Base-by-base conservation (phyloP, 92 coral and sea anemone genomes). In the Chrysogorgia sp. region DNA sequence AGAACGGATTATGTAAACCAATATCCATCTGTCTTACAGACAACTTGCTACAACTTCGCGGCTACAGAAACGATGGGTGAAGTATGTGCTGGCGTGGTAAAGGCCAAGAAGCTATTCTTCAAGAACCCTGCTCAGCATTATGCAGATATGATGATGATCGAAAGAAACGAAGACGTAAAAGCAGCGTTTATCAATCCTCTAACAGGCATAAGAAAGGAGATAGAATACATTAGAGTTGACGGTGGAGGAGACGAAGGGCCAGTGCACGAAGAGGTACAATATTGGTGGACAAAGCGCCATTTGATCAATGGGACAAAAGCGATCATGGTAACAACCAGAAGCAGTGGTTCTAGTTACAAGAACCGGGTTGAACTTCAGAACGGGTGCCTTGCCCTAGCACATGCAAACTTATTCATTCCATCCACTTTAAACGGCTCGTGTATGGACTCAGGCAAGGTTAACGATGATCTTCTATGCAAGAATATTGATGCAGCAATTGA, bases 161-260 rank as follows among this genome's bases (percentile, higher is more conserved):
- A n/a, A n/a, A n/a, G n/a, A n/a, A n/a, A n/a, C n/a, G n/a, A n/a
- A n/a, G n/a, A n/a, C n/a, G n/a, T n/a, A 30, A 56, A 63, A 25
- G 34, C 77, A 50, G 69, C 69, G 2, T 84, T 84, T 35, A 34
- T n/a, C 30, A 35, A 76, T 34, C 30, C 7, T 20, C 61, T 30
- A 6, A 72, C 80, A 43, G 82, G 77, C 1, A 26, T 53, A 21
- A 67, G 59, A 21, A 87, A 87, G 34, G 59, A 71, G 37, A 76
- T 48, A 7, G n/a, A n/a, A n/a, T n/a, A n/a, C n/a, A n/a, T n/a
- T n/a, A n/a, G n/a, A n/a, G n/a, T n/a, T n/a, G n/a, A 87, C 57
- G 90, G 87, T 1, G 85, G 85, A 31, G 85, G 78, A 34, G 87
- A 87, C 20, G 90, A 83, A n/a, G n/a, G n/a, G n/a, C n/a, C n/a